Evolutionary conservation across 2,888 invertebrate genomes (phyloP), one percentile per base, ranked within the genome.

Genomic region (Sarcophaga carnaria): DNA sequence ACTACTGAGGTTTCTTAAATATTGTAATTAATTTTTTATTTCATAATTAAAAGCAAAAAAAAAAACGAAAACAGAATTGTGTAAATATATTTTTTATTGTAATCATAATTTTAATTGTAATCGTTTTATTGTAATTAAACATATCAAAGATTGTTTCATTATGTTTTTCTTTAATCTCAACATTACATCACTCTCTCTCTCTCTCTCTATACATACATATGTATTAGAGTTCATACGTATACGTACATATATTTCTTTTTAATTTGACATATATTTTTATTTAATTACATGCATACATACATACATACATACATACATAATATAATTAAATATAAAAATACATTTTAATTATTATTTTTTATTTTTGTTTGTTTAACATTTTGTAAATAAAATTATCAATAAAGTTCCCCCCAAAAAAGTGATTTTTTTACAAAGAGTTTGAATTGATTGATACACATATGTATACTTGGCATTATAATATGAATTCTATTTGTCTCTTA

Each of bases 61-160:
- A 37, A 37, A 8, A 8, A 37, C 37, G 37, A 37, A 37, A 37
- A 37, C 37, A 37, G 22, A 62, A 62, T 79, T 71, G n/a, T 75
- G 69, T 83, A 62, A 78, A 79, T 80, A 71, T 62, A 22, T 76
- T 62, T 5, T 17, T 17, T 54, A 4, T 37, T 37, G 8, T 37
- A 70, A 62, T 60, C 37, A 10, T 37, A 37, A n/a, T 47, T n/a
- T 10, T 60, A 59, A 59, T 22, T 14, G 54, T 37, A 66, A 72
- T 54, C 17, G 17, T 54, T 54, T 14, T 17, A 54, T 54, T 54
- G 2, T 17, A 54, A 54, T 54, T 54, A 54, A 71, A 69, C 47
- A 82, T 80, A 66, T 76, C n/a, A 76, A 79, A 67, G 20, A 75
- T 71, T 69, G 47, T 80, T 74, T 69, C 59, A 64, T 78, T 60